Percentiles rank a stretch among this genome's conserved stretches.
Conservation (phyloP, 2,113 vertebrate genomes). For the Plecturocebus donacophilus region DNA sequence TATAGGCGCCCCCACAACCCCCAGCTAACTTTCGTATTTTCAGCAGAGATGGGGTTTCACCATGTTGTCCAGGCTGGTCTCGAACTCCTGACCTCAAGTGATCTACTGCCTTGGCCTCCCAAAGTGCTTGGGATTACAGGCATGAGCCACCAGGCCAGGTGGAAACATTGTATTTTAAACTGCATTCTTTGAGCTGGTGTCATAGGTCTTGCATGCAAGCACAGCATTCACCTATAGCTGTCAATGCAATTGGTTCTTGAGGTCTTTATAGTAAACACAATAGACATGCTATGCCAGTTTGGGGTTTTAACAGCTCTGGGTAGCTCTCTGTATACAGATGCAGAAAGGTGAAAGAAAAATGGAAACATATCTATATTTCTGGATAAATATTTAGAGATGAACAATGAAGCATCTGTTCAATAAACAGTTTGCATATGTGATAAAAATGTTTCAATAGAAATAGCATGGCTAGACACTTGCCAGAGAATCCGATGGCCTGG, state of each 20-base stretch:
- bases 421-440: neutral
- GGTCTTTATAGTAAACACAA: neutral
- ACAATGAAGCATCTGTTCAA: neutral
- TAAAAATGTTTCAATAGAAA: neutral
- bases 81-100: neutral
- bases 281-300: neutral
- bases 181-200: neutral
- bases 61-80: neutral
- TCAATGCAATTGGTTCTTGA: neutral
- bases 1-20: too few relatives aligned
- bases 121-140: neutral
- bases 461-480: neutral
- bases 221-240: neutral
- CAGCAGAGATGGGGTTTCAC: too few relatives aligned
- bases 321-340: neutral
- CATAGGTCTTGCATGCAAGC: neutral
- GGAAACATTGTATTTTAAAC: neutral
- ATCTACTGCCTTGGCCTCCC: neutral
- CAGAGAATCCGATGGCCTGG: neutral
- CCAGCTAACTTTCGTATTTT: too few relatives aligned
- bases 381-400: neutral
- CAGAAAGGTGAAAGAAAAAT: neutral
- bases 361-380: neutral
- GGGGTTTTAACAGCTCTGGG: neutral
- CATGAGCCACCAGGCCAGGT: too few relatives aligned